Evolutionary conservation across 2,888 invertebrate species (phyloP).

Genomic region (Therioaphis trifolii): DNA sequence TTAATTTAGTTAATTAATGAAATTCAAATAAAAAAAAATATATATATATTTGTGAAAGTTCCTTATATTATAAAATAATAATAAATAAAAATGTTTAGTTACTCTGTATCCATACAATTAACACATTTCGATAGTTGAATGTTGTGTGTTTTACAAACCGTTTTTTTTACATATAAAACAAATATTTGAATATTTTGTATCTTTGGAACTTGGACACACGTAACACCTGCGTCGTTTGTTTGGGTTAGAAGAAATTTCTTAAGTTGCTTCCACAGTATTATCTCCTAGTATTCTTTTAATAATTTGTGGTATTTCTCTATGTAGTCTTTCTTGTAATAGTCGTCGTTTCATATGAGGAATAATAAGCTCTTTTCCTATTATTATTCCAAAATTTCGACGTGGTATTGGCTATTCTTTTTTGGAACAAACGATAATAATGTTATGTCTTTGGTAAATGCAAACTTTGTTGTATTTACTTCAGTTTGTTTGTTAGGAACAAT

Average conservation of each 20-base stretch:
- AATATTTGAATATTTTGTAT: no score
- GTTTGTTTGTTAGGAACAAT: conserved; percentile 65
- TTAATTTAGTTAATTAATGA: no score
- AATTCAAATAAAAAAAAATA: no score
- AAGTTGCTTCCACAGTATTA: not conserved
- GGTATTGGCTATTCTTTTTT: conserved; percentile 64
- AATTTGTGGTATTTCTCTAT: not conserved
- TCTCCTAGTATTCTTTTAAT: conserved; percentile 7
- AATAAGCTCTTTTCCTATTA: not conserved
- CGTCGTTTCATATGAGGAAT: not conserved
- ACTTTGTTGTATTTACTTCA: conserved; percentile 65
- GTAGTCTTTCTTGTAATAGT: conserved; percentile 8
- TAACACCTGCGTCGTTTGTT: conserved; percentile 7
- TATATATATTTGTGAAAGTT: not conserved
- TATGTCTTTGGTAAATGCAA: conserved; percentile 66
- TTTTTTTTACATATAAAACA: no score
- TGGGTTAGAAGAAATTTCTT: not conserved
- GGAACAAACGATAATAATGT: conserved; percentile 66
- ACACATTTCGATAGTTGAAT: no score
- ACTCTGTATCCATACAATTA: no score
- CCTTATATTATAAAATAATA: conserved; percentile 9
- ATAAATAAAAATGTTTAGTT: no score
- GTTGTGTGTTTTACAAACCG: no score
- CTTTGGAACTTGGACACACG: not conserved
- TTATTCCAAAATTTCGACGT: not conserved